Evolutionary conservation across 2,797 vertebrate species (phyloP).

Genomic region (Myotis daubentonii): DNA sequence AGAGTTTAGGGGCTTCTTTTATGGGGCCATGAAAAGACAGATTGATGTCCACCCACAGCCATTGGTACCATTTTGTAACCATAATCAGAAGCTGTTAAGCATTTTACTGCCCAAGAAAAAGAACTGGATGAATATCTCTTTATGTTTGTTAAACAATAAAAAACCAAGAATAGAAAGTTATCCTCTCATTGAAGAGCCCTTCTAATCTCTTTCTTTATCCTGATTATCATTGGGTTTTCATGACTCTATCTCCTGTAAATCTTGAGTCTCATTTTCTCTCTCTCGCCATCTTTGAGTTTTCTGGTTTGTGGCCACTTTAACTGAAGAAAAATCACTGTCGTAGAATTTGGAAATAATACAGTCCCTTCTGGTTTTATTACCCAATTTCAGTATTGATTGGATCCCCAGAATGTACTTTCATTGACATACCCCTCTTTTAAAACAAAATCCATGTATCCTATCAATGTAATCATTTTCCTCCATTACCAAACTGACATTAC

Average conservation of each 20-base stretch:
- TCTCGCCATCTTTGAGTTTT: slow-evolving; percentile 25
- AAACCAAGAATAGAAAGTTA: slow-evolving; percentile 37
- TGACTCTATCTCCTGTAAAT: slow-evolving; percentile 27
- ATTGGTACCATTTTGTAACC: neutral
- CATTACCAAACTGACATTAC: neutral
- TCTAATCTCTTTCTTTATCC: neutral
- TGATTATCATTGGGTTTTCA: neutral
- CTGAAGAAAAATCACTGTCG: neutral
- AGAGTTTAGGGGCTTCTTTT: neutral
- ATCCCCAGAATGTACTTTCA: neutral
- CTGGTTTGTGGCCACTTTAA: slow-evolving; percentile 26
- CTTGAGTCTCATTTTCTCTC: neutral
- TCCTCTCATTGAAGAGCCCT: slow-evolving; percentile 55
- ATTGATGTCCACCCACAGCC: neutral
- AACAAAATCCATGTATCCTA: slow-evolving; percentile 29
- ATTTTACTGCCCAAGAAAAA: slow-evolving; percentile 17
- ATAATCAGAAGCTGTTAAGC: neutral
- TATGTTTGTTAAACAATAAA: slow-evolving; percentile 44
- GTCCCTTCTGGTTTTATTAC: slow-evolving; percentile 33
- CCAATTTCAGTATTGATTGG: slow-evolving; percentile 44
- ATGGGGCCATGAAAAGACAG: neutral
- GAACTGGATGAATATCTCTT: neutral
- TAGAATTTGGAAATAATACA: slow-evolving; percentile 42
- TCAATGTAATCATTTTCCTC: neutral
- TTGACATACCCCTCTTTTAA: slow-evolving; percentile 9